phyloP scores from a whole-genome alignment of 1,140 invertebrate genomes.

The Lordiphosa collinella region DNA sequence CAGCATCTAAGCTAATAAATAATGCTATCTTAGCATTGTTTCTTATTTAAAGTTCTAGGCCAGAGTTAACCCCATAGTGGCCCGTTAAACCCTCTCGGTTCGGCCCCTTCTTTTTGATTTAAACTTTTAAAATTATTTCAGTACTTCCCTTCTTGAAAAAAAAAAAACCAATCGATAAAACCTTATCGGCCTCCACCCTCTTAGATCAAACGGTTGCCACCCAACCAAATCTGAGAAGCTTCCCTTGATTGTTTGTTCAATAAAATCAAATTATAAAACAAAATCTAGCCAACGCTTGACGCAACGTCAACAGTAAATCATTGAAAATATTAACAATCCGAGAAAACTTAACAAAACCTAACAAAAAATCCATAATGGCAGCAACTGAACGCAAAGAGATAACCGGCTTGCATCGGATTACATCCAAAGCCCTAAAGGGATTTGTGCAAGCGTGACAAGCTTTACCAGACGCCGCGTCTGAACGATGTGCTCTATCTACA shows the following conservation, averaged over 20 bases:
- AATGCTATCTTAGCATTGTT: too few relatives aligned
- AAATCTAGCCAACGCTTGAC: conserved; percentile 28
- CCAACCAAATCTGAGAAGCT: conserved; percentile 14
- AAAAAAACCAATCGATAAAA: background rate
- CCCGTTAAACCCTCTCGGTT: too few relatives aligned
- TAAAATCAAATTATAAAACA: conserved; percentile 26
- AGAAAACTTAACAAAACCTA: too few relatives aligned
- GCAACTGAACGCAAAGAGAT: conserved; percentile 44
- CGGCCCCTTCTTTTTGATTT: too few relatives aligned
- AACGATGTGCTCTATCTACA: conserved; percentile 98
- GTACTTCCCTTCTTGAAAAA: too few relatives aligned
- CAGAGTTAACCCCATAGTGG: too few relatives aligned
- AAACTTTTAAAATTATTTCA: too few relatives aligned
- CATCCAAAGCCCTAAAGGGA: conserved; percentile 87
- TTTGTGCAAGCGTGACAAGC: conserved; percentile 90
- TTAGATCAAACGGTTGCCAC: conserved; percentile 17
- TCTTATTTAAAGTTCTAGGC: too few relatives aligned
- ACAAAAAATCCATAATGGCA: background rate
- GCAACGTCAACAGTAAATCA: conserved; percentile 5
- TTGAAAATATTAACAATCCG: conserved; percentile 5
- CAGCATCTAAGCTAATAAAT: too few relatives aligned
- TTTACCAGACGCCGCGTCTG: conserved; percentile 92
- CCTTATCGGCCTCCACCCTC: background rate
- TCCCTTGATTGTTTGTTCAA: conserved; percentile 41
- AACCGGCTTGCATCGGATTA: conserved; percentile 82